Evolutionary conservation across 2,888 invertebrate species (phyloP).

Genomic region (Drosophila helvetica): DNA sequence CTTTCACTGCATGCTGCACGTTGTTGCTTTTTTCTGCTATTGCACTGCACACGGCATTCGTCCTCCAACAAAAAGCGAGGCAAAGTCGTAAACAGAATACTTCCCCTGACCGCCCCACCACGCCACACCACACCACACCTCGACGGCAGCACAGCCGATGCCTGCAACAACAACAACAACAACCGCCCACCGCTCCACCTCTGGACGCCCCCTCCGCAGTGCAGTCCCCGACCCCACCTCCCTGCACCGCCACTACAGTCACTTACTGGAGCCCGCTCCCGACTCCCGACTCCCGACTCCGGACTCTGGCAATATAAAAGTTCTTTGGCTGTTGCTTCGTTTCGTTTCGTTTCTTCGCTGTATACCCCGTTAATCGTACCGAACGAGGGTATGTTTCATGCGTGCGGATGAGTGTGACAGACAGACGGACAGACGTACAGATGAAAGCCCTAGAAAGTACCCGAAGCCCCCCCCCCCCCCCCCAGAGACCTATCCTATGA

Average conservation of each 20-base stretch:
- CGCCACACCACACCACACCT: neutral
- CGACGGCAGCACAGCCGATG: neutral
- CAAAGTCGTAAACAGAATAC: slow-evolving; percentile 53
- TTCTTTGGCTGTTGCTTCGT: slow-evolving; percentile 53
- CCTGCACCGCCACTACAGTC: slow-evolving; percentile 8
- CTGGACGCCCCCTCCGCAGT: slow-evolving; percentile 2
- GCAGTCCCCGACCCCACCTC: slow-evolving; percentile 4
- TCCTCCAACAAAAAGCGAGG: slow-evolving; percentile 68
- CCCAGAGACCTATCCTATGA: too few species aligned
- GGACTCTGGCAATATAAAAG: slow-evolving; percentile 52
- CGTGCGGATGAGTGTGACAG: too few species aligned
- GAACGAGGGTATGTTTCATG: neutral
- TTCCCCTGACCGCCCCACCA: slow-evolving; percentile 21
- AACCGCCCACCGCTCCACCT: slow-evolving; percentile 52
- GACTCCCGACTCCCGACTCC: neutral
- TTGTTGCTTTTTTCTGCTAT: slow-evolving; percentile 64
- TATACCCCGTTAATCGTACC: neutral
- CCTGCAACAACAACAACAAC: slow-evolving; percentile 12
- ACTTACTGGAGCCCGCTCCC: slow-evolving; percentile 34
- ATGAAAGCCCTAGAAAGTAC: too few species aligned
- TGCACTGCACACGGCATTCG: slow-evolving; percentile 70
- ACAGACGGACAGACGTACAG: too few species aligned
- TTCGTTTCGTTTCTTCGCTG: slow-evolving; percentile 36
- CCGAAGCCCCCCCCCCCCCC: too few species aligned
- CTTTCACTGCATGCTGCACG: slow-evolving; percentile 42